Evolutionary conservation across 2,113 vertebrate genomes (phyloP).

Genomic region (Nycticorax nycticorax): DNA sequence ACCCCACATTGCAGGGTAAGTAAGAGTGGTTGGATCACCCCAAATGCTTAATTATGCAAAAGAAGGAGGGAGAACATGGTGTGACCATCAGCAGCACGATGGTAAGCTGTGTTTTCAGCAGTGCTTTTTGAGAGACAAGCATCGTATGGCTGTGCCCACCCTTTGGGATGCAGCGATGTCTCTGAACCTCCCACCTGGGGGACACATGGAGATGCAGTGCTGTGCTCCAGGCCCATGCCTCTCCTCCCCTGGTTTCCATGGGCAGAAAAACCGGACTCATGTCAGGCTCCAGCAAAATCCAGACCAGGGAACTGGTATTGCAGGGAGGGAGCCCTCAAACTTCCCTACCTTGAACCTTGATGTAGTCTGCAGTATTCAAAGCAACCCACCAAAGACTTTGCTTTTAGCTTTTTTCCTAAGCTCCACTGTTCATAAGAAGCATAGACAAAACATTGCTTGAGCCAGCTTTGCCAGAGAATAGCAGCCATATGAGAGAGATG

Average conservation of each 20-base stretch:
- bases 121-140: not conserved
- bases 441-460: not conserved
- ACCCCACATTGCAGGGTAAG: not conserved
- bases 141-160: rapidly evolving
- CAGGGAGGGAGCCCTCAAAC: not conserved
- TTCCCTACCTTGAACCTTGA: not conserved
- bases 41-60: not conserved
- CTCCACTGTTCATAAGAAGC: not conserved
- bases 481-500: not conserved
- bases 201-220: rapidly evolving
- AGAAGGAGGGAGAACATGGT: not conserved
- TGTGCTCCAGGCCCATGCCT: rapidly evolving
- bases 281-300: not conserved
- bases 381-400: not conserved
- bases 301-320: not conserved
- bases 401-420: not conserved
- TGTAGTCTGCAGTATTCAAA: not conserved
- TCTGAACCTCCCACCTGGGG: not conserved
- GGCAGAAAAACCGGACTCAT: not conserved
- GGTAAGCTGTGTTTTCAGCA: not conserved
- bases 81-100: not conserved
- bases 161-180: not conserved
- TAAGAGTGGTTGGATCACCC: rapidly evolving
- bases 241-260: not conserved
- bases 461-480: not conserved